Evolutionary conservation across 2,888 invertebrate species (phyloP).

Genomic region (Neria commutata): DNA sequence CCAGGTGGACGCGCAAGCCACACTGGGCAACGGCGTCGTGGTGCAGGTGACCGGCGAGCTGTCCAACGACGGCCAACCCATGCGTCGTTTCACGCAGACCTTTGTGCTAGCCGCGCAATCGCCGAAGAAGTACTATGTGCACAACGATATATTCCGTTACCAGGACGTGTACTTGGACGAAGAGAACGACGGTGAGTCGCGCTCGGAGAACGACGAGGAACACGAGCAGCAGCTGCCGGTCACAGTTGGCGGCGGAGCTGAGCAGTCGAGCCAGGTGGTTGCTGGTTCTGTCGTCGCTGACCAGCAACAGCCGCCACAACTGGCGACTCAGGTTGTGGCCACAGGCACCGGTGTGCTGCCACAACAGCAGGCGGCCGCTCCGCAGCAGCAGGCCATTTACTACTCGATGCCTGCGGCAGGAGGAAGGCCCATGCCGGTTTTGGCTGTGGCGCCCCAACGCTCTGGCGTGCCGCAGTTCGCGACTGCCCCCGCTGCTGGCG

Average conservation of each 20-base stretch:
- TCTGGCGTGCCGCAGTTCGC: conserved; percentile 49
- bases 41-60: conserved; percentile 97
- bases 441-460: conserved; percentile 47
- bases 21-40: conserved; percentile 91
- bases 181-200: conserved; percentile 63
- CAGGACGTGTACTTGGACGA: conserved; percentile 78
- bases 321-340: conserved; percentile 33
- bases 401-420: conserved; percentile 53
- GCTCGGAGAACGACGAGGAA: conserved; percentile 61
- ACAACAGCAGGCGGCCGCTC: conserved; percentile 40
- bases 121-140: conserved; percentile 97
- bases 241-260: conserved; percentile 35
- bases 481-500: conserved; percentile 26
- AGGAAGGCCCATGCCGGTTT: conserved; percentile 52
- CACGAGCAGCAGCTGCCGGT: conserved; percentile 50
- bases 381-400: conserved; percentile 43
- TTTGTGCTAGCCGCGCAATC: conserved; percentile 95
- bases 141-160: conserved; percentile 98
- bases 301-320: conserved; percentile 35
- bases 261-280: conserved; percentile 43
- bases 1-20: conserved; percentile 95
- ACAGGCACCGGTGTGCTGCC: conserved; percentile 30
- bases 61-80: conserved; percentile 94
- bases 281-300: conserved; percentile 24
- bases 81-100: conserved; percentile 97